Percentiles rank a stretch among this genome's conserved stretches.
Evolutionary conservation across 2,113 vertebrate genomes (phyloP).

Genomic region (Callospermophilus lateralis): DNA sequence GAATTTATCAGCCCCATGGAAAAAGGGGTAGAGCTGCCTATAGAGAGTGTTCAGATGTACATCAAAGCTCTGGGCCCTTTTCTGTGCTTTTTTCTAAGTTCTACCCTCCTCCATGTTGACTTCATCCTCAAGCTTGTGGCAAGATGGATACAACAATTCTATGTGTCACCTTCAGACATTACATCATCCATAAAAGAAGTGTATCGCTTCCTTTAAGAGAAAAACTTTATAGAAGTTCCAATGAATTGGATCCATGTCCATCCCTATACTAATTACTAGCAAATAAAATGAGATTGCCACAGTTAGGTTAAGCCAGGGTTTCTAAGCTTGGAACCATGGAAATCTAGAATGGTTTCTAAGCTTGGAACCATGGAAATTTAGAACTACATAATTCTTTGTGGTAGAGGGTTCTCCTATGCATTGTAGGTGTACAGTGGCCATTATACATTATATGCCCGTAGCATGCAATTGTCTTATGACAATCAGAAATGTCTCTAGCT

Average conservation of each 20-base stretch:
- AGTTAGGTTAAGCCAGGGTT: background rate
- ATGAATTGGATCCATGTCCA: background rate
- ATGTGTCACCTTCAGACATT: background rate
- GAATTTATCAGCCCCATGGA: background rate
- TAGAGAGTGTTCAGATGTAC: background rate
- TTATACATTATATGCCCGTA: background rate
- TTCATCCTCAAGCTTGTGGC: background rate
- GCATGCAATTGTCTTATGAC: background rate
- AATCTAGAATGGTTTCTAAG: background rate
- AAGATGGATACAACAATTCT: background rate
- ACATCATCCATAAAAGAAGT: background rate
- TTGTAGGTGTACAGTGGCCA: background rate
- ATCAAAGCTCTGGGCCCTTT: background rate
- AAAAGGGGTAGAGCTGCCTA: background rate
- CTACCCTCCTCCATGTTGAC: background rate
- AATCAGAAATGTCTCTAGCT: conserved; percentile 16
- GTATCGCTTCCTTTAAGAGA: background rate
- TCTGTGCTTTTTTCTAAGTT: background rate
- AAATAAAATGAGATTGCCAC: background rate
- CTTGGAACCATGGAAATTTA: background rate
- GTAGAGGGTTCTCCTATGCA: background rate
- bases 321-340: background rate
- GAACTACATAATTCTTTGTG: background rate
- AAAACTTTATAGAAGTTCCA: background rate
- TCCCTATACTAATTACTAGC: background rate